These are phyloP conservation scores for Mus caroli DNA, from an alignment of 2,797 vertebrate genomes.

Conservation along the genomic window DNA sequence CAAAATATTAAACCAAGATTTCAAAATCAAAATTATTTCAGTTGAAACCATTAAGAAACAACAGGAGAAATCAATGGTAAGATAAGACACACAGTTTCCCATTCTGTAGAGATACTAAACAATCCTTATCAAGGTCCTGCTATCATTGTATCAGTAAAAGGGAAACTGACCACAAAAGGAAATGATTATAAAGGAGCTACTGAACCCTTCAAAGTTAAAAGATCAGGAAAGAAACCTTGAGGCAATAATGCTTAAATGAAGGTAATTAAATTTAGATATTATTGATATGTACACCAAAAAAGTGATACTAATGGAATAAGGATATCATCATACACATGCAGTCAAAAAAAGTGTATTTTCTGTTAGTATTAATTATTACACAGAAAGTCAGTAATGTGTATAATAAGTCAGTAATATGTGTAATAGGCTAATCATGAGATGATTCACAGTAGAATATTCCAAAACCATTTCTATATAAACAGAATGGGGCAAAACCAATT, in stretches of 20 bases:
- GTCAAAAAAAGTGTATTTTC: not conserved
- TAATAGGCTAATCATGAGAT: not conserved
- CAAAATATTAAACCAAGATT: not conserved
- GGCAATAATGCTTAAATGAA: not conserved
- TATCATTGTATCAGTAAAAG: not conserved
- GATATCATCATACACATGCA: not conserved
- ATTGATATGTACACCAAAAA: not conserved
- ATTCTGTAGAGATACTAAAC: not conserved
- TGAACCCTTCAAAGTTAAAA: not conserved
- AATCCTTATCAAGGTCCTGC: not conserved
- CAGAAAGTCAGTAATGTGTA: not conserved
- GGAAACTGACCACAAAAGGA: not conserved
- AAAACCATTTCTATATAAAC: not conserved
- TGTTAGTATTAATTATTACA: not conserved
- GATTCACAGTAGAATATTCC: not conserved
- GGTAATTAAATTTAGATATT: not conserved
- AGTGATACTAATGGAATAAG: not conserved
- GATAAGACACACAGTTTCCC: too few species aligned
- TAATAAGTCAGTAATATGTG: not conserved
- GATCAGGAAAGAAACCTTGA: not conserved
- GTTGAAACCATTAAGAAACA: not conserved
- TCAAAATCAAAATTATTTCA: not conserved
- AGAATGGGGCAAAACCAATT: not conserved
- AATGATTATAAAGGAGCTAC: not conserved
- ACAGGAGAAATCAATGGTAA: not conserved